Conservation (phyloP, 2,888 invertebrate genomes). For the Phaedon cochleariae region DNA sequence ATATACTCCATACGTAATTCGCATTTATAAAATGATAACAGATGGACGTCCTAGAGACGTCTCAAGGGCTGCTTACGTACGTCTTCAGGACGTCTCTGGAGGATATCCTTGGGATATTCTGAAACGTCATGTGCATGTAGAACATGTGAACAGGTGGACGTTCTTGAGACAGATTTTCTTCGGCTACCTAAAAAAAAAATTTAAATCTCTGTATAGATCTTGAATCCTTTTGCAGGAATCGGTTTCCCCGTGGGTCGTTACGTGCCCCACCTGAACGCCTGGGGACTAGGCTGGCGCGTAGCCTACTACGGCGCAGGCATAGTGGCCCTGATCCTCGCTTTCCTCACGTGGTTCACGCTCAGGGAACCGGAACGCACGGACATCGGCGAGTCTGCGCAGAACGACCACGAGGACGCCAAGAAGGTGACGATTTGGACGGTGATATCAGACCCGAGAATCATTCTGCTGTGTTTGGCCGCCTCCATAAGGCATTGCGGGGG, state of each 20-base stretch:
- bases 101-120: too few relatives aligned
- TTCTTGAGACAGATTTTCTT: too few relatives aligned
- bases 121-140: too few relatives aligned
- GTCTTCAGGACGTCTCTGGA: too few relatives aligned
- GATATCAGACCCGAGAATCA: conserved; percentile 78
- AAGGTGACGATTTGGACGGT: conserved; percentile 77
- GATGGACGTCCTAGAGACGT: too few relatives aligned
- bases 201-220: too few relatives aligned
- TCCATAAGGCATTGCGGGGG: conserved; percentile 90
- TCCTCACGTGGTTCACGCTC: conserved; percentile 77
- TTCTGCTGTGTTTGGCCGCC: conserved; percentile 85
- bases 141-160: too few relatives aligned
- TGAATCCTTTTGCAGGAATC: conserved; percentile 61
- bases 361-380: conserved; percentile 79
- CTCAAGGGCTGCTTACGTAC: too few relatives aligned
- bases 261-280: conserved; percentile 77
- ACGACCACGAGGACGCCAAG: conserved; percentile 58
- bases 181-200: too few relatives aligned
- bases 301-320: conserved; percentile 84
- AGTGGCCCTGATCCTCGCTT: conserved; percentile 75
- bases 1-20: too few relatives aligned
- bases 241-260: conserved; percentile 92
- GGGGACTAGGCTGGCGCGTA: conserved; percentile 83
- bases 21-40: too few relatives aligned
- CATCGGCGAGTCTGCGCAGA: conserved; percentile 70